Conservation (phyloP, 2,888 invertebrate species). For the Cosmia trapezina region DNA sequence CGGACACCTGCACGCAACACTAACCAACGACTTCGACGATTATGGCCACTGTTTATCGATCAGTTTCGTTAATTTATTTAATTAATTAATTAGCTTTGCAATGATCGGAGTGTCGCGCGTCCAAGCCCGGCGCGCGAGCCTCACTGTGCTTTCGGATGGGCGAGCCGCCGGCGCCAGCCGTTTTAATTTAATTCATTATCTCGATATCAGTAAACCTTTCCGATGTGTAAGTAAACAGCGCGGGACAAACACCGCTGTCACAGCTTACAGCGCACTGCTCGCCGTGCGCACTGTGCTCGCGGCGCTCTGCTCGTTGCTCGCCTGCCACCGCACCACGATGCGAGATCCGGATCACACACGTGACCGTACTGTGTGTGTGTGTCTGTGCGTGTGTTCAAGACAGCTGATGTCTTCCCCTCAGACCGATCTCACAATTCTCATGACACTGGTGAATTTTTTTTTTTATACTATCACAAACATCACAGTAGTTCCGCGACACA, state of each 20-base stretch:
- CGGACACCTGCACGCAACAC: not conserved
- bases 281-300: not conserved
- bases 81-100: constrained; percentile 23
- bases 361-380: not conserved
- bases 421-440: not conserved
- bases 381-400: not conserved
- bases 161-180: constrained; percentile 42
- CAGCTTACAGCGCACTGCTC: constrained; percentile 17
- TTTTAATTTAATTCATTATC: constrained; percentile 69
- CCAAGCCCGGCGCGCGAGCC: constrained; percentile 45
- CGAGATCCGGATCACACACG: not conserved
- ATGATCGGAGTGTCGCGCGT: constrained; percentile 24
- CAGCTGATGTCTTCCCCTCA: not conserved
- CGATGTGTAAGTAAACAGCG: constrained; percentile 60
- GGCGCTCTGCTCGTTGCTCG: not conserved
- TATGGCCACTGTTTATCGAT: constrained; percentile 10
- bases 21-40: not conserved
- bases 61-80: constrained; percentile 20
- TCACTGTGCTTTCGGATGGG: constrained; percentile 53
- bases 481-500: not conserved
- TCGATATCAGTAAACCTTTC: constrained; percentile 62
- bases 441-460: not conserved
- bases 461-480: constrained; percentile 3
- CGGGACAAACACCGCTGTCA: constrained; percentile 29
- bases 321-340: not conserved